Evolutionary conservation across 2,113 vertebrate species (phyloP).

Genomic region (Rousettus leschenaultii): DNA sequence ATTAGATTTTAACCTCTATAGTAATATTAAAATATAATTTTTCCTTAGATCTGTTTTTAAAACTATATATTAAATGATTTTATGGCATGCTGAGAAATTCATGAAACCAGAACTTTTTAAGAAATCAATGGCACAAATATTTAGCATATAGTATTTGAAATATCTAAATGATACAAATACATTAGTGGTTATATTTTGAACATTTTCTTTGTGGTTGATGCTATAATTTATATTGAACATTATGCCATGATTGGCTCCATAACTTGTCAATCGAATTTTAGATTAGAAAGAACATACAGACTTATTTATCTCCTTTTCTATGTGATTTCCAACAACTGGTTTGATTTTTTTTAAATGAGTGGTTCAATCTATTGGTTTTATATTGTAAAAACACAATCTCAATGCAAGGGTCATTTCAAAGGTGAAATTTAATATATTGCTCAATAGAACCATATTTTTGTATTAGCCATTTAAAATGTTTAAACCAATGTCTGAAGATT

Average conservation of each 20-base stretch:
- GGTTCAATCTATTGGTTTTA: neutral
- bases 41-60: neutral
- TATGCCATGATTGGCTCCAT: neutral
- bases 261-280: neutral
- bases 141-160: neutral
- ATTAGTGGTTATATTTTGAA: neutral
- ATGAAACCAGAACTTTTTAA: neutral
- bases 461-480: neutral
- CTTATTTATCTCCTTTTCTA: neutral
- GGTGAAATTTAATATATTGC: neutral
- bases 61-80: neutral
- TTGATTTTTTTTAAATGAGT: neutral
- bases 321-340: neutral
- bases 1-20: neutral
- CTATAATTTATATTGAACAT: neutral
- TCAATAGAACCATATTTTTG: neutral
- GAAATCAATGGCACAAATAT: neutral
- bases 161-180: neutral
- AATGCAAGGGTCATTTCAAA: neutral
- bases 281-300: no score
- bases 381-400: neutral
- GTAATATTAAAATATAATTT: neutral
- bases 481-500: neutral
- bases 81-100: neutral
- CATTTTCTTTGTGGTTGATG: neutral